Conservation (phyloP, 2,113 vertebrate genomes). For the Maccullochella peelii region DNA sequence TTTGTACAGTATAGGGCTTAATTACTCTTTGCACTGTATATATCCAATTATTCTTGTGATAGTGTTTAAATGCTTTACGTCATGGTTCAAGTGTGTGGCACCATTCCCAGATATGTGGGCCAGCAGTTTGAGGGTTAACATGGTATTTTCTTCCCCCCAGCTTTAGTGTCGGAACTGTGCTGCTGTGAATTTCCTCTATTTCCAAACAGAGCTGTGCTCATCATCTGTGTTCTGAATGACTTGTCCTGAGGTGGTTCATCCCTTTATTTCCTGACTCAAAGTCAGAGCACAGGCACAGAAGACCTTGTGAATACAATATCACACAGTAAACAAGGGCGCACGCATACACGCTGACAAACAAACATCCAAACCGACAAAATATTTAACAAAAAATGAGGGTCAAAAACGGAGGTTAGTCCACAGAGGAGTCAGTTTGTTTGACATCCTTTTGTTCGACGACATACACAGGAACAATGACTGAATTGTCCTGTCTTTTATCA, state of each 20-base stretch:
- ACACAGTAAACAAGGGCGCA: conserved; percentile 44
- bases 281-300: conserved; percentile 61
- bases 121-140: conserved; percentile 36
- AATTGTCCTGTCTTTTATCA: conserved; percentile 35
- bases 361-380: not conserved
- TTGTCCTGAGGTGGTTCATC: conserved; percentile 68
- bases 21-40: conserved; percentile 11
- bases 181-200: conserved; percentile 47
- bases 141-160: not conserved
- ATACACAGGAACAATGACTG: conserved; percentile 26
- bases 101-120: conserved; percentile 2
- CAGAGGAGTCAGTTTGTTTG: conserved; percentile 34
- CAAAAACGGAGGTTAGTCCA: conserved; percentile 5
- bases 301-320: conserved; percentile 65
- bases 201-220: conserved; percentile 63
- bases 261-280: conserved; percentile 71
- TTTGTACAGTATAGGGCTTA: conserved; percentile 4
- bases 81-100: not conserved
- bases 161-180: conserved; percentile 12
- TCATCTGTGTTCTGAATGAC: conserved; percentile 67
- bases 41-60: conserved; percentile 26
- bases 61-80: conserved; percentile 24
- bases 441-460: conserved; percentile 10
- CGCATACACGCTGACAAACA: conserved; percentile 29
- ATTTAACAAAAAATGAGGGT: conserved; percentile 3